These are phyloP conservation scores for Dryocosmus kuriphilus DNA, from an alignment of 2,888 invertebrate genomes.

Conservation along the genomic window DNA sequence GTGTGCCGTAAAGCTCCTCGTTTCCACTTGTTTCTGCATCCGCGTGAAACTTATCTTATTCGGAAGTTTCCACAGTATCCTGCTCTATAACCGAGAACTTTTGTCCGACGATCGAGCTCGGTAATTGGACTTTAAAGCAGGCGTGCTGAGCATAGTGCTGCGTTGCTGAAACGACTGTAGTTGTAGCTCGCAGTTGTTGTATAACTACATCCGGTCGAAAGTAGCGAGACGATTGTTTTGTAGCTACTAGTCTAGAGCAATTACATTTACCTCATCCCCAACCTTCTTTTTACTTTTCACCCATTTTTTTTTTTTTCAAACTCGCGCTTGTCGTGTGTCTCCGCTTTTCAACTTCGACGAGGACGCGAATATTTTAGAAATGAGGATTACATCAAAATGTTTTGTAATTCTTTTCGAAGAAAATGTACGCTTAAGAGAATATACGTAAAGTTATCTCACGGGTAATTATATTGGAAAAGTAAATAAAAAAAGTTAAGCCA, in stretches of 20 bases:
- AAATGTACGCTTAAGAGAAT: neutral
- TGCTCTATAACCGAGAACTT: conserved; percentile 60
- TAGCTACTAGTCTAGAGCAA: conserved; percentile 35
- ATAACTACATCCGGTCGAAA: conserved; percentile 47
- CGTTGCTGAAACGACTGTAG: conserved; percentile 35
- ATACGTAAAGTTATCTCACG: neutral
- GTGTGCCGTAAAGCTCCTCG: conserved; percentile 30
- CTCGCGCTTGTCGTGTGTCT: neutral
- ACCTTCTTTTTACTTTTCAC: neutral
- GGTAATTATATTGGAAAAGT: too few species aligned
- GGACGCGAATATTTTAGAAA: neutral
- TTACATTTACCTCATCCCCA: conserved; percentile 28
- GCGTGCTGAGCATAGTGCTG: conserved; percentile 48
- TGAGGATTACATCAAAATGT: neutral
- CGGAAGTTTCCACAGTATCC: conserved; percentile 58
- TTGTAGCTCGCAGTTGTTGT: conserved; percentile 41
- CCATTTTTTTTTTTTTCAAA: neutral
- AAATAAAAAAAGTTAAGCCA: too few species aligned
- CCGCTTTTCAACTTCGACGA: neutral
- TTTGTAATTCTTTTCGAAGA: neutral
- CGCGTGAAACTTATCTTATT: conserved; percentile 62
- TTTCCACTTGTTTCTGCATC: conserved; percentile 54
- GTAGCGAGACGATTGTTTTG: conserved; percentile 41
- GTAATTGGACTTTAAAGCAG: conserved; percentile 62
- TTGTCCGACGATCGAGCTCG: conserved; percentile 57